These are phyloP conservation scores for Enteromius mattozi DNA, from an alignment of 2,797 vertebrate genomes.

Conservation along the genomic window DNA sequence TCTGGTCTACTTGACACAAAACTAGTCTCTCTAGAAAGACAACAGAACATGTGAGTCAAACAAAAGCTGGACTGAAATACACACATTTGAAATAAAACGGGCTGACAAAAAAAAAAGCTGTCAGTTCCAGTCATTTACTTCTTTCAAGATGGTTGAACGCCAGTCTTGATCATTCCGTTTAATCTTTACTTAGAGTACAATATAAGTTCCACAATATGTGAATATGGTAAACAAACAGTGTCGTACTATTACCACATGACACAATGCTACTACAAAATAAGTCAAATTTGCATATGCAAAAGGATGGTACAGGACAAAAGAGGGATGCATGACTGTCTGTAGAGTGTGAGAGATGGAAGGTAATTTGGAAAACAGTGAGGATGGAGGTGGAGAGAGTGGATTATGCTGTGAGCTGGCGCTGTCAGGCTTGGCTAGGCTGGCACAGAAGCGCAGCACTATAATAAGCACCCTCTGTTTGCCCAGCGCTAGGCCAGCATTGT, in stretches of 20 bases:
- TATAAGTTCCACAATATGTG: neutral
- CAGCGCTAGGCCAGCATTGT: constrained; percentile 40
- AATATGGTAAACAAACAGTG: neutral
- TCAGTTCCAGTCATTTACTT: neutral
- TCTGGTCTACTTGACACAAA: neutral
- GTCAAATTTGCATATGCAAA: neutral
- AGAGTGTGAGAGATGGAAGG: constrained; percentile 18
- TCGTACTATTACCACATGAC: neutral
- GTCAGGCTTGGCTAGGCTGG: constrained; percentile 48
- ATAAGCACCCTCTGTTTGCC: constrained; percentile 61
- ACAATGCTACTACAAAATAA: neutral
- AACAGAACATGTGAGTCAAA: neutral
- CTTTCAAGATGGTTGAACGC: neutral
- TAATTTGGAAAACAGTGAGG: constrained; percentile 29
- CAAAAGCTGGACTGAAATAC: neutral
- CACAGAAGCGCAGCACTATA: constrained; percentile 50
- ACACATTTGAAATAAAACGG: neutral
- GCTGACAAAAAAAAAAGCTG: neutral
- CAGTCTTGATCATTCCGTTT: neutral
- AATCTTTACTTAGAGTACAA: neutral
- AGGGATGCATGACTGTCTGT: neutral
- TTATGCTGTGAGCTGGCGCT: constrained; percentile 52
- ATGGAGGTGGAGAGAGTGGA: constrained; percentile 43
- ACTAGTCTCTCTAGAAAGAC: neutral
- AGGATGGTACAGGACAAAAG: neutral